Conservation (phyloP, 2,888 invertebrate genomes). For the Cactoblastis cactorum region DNA sequence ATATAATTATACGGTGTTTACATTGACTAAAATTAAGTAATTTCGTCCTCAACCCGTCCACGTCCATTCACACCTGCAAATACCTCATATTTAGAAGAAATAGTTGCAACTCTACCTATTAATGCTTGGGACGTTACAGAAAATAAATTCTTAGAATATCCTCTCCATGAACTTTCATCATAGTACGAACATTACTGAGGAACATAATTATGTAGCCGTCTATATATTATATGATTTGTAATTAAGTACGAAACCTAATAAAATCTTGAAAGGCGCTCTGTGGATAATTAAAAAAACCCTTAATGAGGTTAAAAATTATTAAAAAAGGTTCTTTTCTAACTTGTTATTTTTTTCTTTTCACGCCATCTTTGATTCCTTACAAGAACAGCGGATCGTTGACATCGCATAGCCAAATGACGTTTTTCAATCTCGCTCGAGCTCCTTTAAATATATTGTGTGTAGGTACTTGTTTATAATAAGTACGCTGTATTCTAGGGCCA, state of each 20-base stretch:
- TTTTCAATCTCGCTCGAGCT: constrained; percentile 39
- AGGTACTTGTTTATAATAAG: constrained; percentile 75
- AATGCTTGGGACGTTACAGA: not conserved
- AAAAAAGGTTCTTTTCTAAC: constrained; percentile 13
- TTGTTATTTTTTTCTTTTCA: constrained; percentile 20
- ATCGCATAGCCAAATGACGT: constrained; percentile 28
- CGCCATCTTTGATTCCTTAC: constrained; percentile 12
- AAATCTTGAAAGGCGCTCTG: constrained; percentile 12
- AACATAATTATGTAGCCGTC: constrained; percentile 1
- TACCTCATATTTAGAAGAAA: constrained; percentile 26
- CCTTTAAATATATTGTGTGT: constrained; percentile 45
- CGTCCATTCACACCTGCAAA: constrained; percentile 35
- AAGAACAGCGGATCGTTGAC: constrained; percentile 2
- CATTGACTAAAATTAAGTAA: constrained; percentile 65
- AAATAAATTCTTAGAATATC: not conserved
- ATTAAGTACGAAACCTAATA: constrained; percentile 10
- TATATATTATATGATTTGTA: not conserved
- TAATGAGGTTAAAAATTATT: too few relatives aligned
- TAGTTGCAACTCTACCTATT: constrained; percentile 27
- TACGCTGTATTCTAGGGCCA: constrained; percentile 72
- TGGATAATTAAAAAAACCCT: constrained; percentile 14
- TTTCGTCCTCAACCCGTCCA: constrained; percentile 34
- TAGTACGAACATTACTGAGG: not conserved
- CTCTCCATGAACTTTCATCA: constrained; percentile 2
- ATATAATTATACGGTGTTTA: constrained; percentile 69